These are phyloP conservation scores for Cnemophilus loriae DNA, from an alignment of 2,113 vertebrate genomes.

Conservation along the genomic window DNA sequence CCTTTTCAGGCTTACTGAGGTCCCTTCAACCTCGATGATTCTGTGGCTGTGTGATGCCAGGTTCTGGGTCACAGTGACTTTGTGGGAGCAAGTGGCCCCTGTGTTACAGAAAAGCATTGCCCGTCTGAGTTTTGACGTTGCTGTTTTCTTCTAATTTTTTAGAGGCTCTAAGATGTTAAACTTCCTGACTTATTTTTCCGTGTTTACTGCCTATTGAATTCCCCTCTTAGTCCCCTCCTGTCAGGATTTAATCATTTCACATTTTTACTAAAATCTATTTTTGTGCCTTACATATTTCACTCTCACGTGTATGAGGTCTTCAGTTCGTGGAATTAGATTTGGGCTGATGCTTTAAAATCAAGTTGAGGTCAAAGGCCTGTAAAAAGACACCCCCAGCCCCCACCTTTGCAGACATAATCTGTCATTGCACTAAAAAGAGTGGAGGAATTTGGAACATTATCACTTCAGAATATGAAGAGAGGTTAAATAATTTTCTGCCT, in stretches of 20 bases:
- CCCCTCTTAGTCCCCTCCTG: neutral
- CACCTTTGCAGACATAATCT: neutral
- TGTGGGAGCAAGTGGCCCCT: neutral
- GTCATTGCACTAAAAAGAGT: neutral
- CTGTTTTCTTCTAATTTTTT: neutral
- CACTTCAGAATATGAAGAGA: neutral
- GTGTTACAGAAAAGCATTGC: neutral
- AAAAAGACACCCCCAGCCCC: fast-evolving
- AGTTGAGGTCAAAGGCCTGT: neutral
- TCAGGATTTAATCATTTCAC: neutral
- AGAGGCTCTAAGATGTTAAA: neutral
- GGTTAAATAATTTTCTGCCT: neutral
- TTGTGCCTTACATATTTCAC: neutral
- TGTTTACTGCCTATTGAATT: neutral
- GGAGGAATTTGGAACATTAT: neutral
- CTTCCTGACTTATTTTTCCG: neutral
- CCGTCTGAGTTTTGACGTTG: neutral
- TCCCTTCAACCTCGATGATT: fast-evolving
- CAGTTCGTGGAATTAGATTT: neutral
- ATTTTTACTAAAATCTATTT: neutral
- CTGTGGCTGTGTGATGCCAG: neutral
- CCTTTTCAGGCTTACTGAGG: neutral
- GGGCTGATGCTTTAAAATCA: neutral
- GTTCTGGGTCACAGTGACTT: neutral
- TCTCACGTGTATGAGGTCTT: neutral